Evolutionary conservation across 2,113 vertebrate species (phyloP).

Genomic region (Struthio camelus): DNA sequence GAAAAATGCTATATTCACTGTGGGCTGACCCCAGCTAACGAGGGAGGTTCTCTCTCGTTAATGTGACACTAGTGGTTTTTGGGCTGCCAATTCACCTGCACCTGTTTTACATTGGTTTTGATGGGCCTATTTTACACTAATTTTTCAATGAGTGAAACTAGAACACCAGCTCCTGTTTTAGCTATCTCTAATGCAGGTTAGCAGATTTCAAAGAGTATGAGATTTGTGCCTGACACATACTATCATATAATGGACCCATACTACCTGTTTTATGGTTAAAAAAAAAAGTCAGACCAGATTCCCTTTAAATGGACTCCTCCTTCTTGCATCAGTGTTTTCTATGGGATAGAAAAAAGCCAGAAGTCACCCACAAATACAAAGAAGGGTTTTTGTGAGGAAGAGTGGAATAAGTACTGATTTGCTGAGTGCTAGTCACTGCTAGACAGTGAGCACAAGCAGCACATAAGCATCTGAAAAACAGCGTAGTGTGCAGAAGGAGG

Average conservation of each 20-base stretch:
- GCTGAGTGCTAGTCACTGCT: background rate
- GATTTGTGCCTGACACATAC: background rate
- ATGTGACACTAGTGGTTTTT: background rate
- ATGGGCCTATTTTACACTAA: background rate
- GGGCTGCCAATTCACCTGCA: background rate
- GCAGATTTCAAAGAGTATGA: background rate
- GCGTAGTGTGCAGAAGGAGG: background rate
- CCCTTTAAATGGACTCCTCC: background rate
- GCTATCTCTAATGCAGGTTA: background rate
- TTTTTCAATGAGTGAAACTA: background rate
- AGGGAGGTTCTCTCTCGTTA: background rate
- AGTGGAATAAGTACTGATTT: background rate
- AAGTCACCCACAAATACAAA: background rate
- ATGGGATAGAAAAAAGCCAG: background rate
- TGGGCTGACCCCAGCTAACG: fast-evolving
- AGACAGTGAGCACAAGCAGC: background rate
- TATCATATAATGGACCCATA: background rate
- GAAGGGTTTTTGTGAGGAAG: background rate
- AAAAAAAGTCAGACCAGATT: background rate
- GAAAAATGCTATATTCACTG: background rate
- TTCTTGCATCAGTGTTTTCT: background rate
- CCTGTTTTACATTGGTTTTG: background rate
- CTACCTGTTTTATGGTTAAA: background rate
- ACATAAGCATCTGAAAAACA: background rate
- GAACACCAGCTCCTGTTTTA: background rate